A percentile compares a stretch with the other conserved stretches of the same genome.
These are phyloP conservation scores for Stenodera caucasica DNA, from an alignment of 2,888 invertebrate species.

Conservation along the genomic window DNA sequence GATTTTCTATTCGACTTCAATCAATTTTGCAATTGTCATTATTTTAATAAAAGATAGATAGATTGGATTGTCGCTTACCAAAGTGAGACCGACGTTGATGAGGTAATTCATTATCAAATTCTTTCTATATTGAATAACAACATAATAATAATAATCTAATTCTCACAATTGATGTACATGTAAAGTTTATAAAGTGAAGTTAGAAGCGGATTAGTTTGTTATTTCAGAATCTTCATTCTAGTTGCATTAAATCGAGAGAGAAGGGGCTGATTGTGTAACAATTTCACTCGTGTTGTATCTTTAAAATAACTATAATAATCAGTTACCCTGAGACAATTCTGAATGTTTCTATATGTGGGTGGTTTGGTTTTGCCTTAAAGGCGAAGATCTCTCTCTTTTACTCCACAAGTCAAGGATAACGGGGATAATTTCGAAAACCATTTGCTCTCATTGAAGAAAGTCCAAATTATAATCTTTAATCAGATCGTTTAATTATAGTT, in stretches of 20 bases:
- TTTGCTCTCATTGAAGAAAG: neutral
- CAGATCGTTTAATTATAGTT: no score
- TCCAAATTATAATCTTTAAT: neutral
- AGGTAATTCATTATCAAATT: constrained; percentile 4
- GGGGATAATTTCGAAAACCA: neutral
- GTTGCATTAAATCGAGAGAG: constrained; percentile 30
- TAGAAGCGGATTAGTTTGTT: constrained; percentile 22
- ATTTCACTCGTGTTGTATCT: neutral
- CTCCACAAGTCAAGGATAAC: neutral
- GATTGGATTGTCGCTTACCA: constrained; percentile 24
- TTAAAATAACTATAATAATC: constrained; percentile 30
- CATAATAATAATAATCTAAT: constrained; percentile 26
- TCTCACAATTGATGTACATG: constrained; percentile 29
- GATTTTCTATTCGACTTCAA: constrained; percentile 10
- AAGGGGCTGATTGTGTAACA: constrained; percentile 40
- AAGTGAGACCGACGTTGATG: constrained; percentile 21
- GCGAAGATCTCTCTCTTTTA: constrained; percentile 11
- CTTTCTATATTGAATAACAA: constrained; percentile 21
- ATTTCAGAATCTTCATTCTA: neutral
- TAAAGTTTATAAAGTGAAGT: constrained; percentile 27
- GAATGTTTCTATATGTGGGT: constrained; percentile 31
- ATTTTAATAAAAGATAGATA: constrained; percentile 9
- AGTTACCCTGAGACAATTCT: constrained; percentile 42
- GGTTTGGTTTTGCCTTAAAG: constrained; percentile 15
- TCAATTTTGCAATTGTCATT: no score